These are phyloP conservation scores for Penelope pileata DNA, from an alignment of 2,113 vertebrate species.

Conservation along the genomic window DNA sequence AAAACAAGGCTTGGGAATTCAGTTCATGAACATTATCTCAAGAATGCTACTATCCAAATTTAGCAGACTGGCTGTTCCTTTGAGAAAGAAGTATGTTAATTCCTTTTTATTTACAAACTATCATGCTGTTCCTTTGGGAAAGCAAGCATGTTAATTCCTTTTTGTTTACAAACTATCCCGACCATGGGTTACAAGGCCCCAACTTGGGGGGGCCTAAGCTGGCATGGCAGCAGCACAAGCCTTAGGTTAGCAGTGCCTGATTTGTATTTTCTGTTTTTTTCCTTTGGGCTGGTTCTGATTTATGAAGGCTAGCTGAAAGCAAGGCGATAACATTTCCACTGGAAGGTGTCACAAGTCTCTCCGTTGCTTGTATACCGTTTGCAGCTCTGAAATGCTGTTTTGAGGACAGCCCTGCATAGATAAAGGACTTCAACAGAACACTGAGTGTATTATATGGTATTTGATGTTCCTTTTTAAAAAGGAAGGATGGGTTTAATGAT, in stretches of 20 bases:
- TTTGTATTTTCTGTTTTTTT: neutral
- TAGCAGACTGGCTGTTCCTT: neutral
- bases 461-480: constrained; percentile 9
- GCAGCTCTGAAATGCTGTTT: constrained; percentile 56
- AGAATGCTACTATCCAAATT: neutral
- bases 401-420: neutral
- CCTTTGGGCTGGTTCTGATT: neutral
- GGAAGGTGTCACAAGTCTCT: constrained; percentile 30
- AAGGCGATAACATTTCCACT: neutral
- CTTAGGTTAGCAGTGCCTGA: neutral
- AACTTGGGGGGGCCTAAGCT: neutral
- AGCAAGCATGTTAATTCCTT: neutral
- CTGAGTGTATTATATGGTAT: neutral
- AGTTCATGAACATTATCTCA: neutral
- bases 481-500: neutral
- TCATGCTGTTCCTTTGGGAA: neutral
- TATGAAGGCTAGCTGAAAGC: neutral
- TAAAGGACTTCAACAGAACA: neutral
- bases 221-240: neutral
- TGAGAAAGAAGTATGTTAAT: neutral
- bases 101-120: neutral
- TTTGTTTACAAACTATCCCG: neutral
- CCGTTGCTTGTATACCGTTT: constrained; percentile 35
- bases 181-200: neutral
- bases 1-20: neutral